Evolutionary conservation across 1,140 invertebrate species (phyloP), one percentile per base, ranked within the genome.

Genomic region (Caenorhabditis tropicalis): DNA sequence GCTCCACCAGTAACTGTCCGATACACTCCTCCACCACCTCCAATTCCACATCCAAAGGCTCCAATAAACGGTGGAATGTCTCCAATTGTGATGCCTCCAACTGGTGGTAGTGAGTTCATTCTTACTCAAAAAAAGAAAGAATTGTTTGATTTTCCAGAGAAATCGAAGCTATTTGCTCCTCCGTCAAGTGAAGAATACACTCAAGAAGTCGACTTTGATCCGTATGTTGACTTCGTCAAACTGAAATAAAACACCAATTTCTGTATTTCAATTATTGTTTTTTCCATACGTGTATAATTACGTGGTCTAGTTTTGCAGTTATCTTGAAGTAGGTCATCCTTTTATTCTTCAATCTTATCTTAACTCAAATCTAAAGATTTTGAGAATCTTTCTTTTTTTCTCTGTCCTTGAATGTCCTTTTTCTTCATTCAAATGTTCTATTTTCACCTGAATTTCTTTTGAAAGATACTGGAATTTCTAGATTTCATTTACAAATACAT

Each of bases 181-280:
- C 65, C 65, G 24, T 74, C 65, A 21, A 74, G 65, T 74, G 65
- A 74, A 46, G 65, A 74, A 15, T 74, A 74, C 36, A 43, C 65
- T 43, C 65, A 74, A 74, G 65, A 74, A 43, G 65, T 74, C 29
- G 65, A 74, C 24, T 74, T 74, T 43, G 65, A 74, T 43, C 65
- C 65, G 7, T 74, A 74, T n/a, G 65, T 74, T 10, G 65, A 74
- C n/a, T 74, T 74, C n/a, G 65, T 74, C 36, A 65, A 36, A 65
- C 19, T 51, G 15, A 27, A 56, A 56, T 56, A 27, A 24, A 74
- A 12, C 43, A 46, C n/a, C 24, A 21, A 10, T 36, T 24, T 24
- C 10, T 6, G 0, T 74, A 43, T 43, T 46, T 74, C 24, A 74
- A n/a, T 74, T 74, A 24, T 21, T 43, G 19, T 36, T 36, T 36